phyloP scores from a whole-genome alignment of 2,888 invertebrate genomes.

The Mesorhabditis belari region DNA sequence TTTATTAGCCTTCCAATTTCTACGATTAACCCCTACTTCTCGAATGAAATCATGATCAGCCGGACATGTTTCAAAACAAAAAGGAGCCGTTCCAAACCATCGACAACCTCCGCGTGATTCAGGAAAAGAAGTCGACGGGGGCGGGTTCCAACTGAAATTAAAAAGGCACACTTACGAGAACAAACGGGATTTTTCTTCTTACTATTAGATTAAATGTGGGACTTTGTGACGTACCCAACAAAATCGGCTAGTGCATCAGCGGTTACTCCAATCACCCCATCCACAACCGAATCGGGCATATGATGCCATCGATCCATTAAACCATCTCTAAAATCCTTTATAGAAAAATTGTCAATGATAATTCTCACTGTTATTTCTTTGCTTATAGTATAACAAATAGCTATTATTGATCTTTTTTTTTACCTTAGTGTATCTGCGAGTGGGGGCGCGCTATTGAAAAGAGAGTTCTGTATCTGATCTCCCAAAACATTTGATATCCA shows the following conservation, averaged over 20 bases:
- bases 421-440: neutral
- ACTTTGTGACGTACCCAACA: neutral
- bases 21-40: constrained; percentile 13
- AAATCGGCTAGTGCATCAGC: neutral
- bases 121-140: neutral
- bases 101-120: constrained; percentile 14
- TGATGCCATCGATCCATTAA: neutral
- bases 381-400: neutral
- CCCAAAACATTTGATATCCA: neutral
- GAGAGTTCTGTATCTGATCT: neutral
- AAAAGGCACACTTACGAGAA: neutral
- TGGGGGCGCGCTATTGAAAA: neutral
- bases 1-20: neutral
- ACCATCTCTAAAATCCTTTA: neutral
- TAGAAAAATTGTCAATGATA: too few relatives aligned
- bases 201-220: too few relatives aligned
- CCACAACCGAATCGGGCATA: neutral
- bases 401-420: too few relatives aligned
- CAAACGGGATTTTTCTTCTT: too few relatives aligned
- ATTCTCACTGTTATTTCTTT: too few relatives aligned
- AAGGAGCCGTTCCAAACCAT: constrained; percentile 29
- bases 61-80: constrained; percentile 24
- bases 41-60: constrained; percentile 28
- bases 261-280: neutral
- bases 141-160: neutral